Evolutionary conservation across 2,888 invertebrate species (phyloP).

Genomic region (Coleophora deauratella): DNA sequence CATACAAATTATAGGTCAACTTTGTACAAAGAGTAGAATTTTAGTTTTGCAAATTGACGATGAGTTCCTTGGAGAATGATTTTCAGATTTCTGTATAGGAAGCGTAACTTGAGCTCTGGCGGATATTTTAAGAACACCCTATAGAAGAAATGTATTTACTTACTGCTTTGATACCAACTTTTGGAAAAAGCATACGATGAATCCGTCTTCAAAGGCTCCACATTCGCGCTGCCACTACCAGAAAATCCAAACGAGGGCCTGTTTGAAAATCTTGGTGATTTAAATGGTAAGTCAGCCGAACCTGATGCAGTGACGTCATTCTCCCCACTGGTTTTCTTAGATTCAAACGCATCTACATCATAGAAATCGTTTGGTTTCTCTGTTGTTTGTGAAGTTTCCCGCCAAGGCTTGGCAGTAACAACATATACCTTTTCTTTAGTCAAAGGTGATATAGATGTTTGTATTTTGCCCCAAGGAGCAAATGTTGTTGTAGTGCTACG

Average conservation of each 20-base stretch:
- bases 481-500: slow-evolving; percentile 53
- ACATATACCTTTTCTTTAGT: slow-evolving; percentile 88
- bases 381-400: slow-evolving; percentile 27
- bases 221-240: slow-evolving; percentile 33
- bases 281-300: slow-evolving; percentile 48
- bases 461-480: slow-evolving; percentile 78
- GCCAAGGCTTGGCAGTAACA: slow-evolving; percentile 83
- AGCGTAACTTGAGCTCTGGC: too few relatives aligned
- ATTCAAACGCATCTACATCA: slow-evolving; percentile 41
- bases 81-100: too few relatives aligned
- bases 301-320: slow-evolving; percentile 35
- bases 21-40: too few relatives aligned
- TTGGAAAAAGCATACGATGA: slow-evolving; percentile 53
- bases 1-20: too few relatives aligned
- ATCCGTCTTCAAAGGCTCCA: slow-evolving; percentile 44
- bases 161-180: slow-evolving; percentile 65
- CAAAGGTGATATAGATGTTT: slow-evolving; percentile 82
- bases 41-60: too few relatives aligned
- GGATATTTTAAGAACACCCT: too few relatives aligned
- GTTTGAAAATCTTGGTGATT: slow-evolving; percentile 70
- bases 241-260: slow-evolving; percentile 72
- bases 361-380: slow-evolving; percentile 42
- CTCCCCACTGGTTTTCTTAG: slow-evolving; percentile 39
- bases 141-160: slow-evolving; percentile 32
- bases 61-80: too few relatives aligned